These are phyloP conservation scores for Smithornis capensis DNA, from an alignment of 2,113 vertebrate species.

Conservation along the genomic window DNA sequence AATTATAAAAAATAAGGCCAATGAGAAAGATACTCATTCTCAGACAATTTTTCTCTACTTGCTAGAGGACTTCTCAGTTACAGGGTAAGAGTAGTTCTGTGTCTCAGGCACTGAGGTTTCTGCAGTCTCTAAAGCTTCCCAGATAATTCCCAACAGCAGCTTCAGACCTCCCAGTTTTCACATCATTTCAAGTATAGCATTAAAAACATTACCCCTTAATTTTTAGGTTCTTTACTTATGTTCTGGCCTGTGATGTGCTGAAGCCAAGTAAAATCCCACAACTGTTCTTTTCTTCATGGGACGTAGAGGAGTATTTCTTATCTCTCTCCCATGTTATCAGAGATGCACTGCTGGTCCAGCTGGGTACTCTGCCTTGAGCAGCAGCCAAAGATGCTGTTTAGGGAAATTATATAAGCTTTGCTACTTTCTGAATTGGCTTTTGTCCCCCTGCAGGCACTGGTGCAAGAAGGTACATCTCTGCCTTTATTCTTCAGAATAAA, in stretches of 20 bases:
- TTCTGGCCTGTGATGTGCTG: background rate
- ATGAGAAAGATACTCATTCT: background rate
- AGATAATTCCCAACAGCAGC: background rate
- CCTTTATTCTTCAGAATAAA: background rate
- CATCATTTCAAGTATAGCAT: background rate
- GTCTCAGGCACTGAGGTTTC: background rate
- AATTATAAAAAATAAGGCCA: background rate
- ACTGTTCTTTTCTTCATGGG: background rate
- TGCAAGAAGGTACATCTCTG: background rate
- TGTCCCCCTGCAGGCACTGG: background rate
- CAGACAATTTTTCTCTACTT: background rate
- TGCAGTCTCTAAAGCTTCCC: background rate
- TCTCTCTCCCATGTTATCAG: background rate
- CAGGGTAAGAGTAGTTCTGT: background rate
- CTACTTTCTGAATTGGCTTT: background rate
- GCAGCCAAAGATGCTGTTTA: background rate
- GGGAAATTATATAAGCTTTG: background rate
- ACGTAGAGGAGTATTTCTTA: background rate
- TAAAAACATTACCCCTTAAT: background rate
- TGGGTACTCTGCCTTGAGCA: background rate
- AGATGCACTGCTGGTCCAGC: background rate
- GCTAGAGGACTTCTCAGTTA: background rate
- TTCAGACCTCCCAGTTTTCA: background rate
- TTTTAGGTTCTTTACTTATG: background rate
- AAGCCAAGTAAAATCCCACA: background rate